Base-by-base conservation (phyloP, 2,888 invertebrate genomes). In the Pristionchus mayeri region DNA sequence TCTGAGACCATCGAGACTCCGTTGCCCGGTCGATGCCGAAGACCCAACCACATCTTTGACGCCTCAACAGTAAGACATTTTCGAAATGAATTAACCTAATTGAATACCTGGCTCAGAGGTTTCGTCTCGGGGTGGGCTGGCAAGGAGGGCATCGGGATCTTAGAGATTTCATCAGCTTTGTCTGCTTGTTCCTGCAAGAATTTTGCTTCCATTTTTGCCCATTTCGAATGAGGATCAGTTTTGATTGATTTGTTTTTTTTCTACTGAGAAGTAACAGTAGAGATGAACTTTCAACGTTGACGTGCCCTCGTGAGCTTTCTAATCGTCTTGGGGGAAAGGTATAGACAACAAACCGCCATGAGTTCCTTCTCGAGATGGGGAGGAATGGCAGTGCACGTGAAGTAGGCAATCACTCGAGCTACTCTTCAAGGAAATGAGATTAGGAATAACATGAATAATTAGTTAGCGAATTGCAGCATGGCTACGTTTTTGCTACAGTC, bases 351-450 rank as follows among this genome's bases (percentile, higher is more conserved):
- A 21, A 82, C 50, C 21, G 85, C 80, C 87, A 84, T 90, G 86
- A 87, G 90, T 84, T 86, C 91, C 87, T 87, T 90, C 85, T 86
- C 90, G 80, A 92, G 86, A 81, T 92, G 92, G n/a, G 90, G 88
- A 16, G 92, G 92, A n/a, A 91, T 82, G 11, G 91, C 89, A 30
- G 92, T 91, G 85, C 91, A 89, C 3, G 92, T 92, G 82, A 92
- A 84, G 86, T 86, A 89, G 50, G 91, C 90, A 76, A 92, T 86
- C 54, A 90, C 84, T 84, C 87, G 88, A 21, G 89, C 88, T n/a
- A 91, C 83, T 81, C 89, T 88, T 78, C 75, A 86, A 85, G 27
- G 27, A 34, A 9, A 40, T 7, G 21, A 18, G 21, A 71, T 50
- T 76, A 44, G n/a, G 21, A 54, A 54, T 4, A 54, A 54, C n/a